Percentiles rank a stretch among this genome's conserved stretches.
Evolutionary conservation across 2,888 invertebrate species (phyloP).

Genomic region (Glaucopsyche alexis): DNA sequence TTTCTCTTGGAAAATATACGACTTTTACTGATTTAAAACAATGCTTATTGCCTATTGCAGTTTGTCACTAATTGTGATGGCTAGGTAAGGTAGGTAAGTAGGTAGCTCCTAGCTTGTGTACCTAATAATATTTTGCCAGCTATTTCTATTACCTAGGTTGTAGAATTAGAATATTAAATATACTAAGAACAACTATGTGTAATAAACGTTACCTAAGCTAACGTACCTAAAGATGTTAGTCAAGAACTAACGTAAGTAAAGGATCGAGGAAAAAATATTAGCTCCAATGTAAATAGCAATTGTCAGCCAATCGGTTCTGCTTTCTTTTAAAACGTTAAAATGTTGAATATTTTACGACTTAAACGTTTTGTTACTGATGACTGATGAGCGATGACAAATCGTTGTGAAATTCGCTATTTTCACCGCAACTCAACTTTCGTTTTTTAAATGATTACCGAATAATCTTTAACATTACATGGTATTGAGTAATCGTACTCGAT

Average conservation of each 20-base stretch:
- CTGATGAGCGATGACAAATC: slow-evolving; percentile 14
- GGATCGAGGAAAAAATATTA: not conserved
- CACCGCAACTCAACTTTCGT: slow-evolving; percentile 24
- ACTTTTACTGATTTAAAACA: too few species aligned
- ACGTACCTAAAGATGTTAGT: not conserved
- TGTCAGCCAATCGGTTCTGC: slow-evolving; percentile 18
- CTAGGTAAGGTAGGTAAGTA: too few species aligned
- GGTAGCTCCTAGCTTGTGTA: too few species aligned
- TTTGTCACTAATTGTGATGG: not conserved
- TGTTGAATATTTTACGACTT: slow-evolving; percentile 3
- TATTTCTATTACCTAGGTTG: not conserved
- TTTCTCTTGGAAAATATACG: too few species aligned
- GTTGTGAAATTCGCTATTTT: slow-evolving; percentile 26
- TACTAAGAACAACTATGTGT: too few species aligned
- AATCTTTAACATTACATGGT: slow-evolving; percentile 4
- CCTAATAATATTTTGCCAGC: not conserved
- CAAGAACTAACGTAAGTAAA: not conserved
- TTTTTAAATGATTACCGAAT: slow-evolving; percentile 27
- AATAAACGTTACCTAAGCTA: too few species aligned
- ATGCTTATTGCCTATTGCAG: too few species aligned
- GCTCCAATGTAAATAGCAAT: not conserved
- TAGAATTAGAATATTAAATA: not conserved
- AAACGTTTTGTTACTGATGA: slow-evolving; percentile 17
- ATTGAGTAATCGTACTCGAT: slow-evolving; percentile 20
- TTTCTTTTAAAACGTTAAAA: slow-evolving; percentile 1